phyloP scores from a whole-genome alignment of 2,797 vertebrate species.

The Pteropus rufus region DNA sequence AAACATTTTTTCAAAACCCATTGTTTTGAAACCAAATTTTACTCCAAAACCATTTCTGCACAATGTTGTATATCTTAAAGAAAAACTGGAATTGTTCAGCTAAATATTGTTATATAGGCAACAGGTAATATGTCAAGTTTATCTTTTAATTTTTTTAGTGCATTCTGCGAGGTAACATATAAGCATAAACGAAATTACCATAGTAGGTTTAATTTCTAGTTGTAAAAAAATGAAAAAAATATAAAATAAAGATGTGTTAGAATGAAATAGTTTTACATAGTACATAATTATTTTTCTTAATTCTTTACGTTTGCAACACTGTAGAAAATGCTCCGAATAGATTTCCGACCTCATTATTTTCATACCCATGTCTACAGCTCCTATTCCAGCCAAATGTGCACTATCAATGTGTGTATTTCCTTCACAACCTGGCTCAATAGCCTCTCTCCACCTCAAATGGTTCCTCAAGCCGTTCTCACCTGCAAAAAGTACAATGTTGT shows the following conservation, averaged over 20 bases:
- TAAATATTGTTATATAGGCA: background rate
- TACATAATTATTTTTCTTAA: background rate
- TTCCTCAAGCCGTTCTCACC: background rate
- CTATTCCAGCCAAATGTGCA: background rate
- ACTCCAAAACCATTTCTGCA: background rate
- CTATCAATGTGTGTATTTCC: background rate
- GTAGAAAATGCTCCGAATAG: background rate
- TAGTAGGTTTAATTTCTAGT: background rate
- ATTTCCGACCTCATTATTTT: background rate
- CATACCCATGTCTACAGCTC: background rate
- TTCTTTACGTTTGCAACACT: background rate
- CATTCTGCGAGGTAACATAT: background rate
- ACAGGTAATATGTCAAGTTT: background rate
- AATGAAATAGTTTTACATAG: background rate
- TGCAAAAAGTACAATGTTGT: background rate
- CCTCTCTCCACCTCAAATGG: background rate
- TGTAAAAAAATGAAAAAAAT: background rate
- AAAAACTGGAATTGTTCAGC: background rate
- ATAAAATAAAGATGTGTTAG: background rate
- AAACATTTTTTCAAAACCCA: background rate
- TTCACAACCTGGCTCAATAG: background rate
- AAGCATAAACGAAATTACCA: background rate
- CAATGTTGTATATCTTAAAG: background rate
- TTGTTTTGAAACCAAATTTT: background rate
- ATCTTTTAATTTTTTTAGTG: background rate